These are phyloP conservation scores for Tachina lurida DNA, from an alignment of 2,888 invertebrate species.

Conservation along the genomic window DNA sequence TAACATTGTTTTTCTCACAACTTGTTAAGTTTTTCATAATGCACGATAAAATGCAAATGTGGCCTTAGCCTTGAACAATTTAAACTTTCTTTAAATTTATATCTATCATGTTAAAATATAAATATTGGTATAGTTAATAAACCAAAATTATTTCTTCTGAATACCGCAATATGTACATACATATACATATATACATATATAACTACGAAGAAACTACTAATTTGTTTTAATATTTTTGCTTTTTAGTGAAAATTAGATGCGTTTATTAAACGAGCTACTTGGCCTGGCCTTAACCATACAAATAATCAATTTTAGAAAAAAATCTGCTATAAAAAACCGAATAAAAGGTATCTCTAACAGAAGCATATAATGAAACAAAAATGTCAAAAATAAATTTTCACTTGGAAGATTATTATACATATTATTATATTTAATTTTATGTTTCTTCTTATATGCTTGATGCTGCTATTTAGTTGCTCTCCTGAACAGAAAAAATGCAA, in stretches of 20 bases:
- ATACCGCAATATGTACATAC: neutral
- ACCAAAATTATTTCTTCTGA: too few relatives aligned
- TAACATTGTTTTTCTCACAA: neutral
- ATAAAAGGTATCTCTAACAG: constrained; percentile 66
- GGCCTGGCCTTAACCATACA: constrained; percentile 70
- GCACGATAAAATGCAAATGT: neutral
- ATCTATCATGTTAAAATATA: constrained; percentile 38
- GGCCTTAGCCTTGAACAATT: neutral
- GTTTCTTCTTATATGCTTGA: constrained; percentile 7
- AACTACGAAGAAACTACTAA: neutral
- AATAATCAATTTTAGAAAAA: constrained; percentile 66
- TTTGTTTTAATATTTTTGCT: constrained; percentile 43
- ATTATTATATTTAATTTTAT: constrained; percentile 31
- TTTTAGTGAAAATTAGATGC: constrained; percentile 62
- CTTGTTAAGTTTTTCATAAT: neutral
- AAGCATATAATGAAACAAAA: constrained; percentile 10
- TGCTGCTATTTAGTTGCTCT: constrained; percentile 62
- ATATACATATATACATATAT: neutral
- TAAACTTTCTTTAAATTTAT: neutral
- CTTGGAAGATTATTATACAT: constrained; percentile 15
- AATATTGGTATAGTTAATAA: neutral
- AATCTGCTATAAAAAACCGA: constrained; percentile 19
- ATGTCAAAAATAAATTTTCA: constrained; percentile 24
- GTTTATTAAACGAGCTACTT: constrained; percentile 56
- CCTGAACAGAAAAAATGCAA: neutral